Percentiles rank a stretch among this genome's conserved stretches.
phyloP scores from a whole-genome alignment of 2,113 vertebrate genomes.

The Bos indicus region DNA sequence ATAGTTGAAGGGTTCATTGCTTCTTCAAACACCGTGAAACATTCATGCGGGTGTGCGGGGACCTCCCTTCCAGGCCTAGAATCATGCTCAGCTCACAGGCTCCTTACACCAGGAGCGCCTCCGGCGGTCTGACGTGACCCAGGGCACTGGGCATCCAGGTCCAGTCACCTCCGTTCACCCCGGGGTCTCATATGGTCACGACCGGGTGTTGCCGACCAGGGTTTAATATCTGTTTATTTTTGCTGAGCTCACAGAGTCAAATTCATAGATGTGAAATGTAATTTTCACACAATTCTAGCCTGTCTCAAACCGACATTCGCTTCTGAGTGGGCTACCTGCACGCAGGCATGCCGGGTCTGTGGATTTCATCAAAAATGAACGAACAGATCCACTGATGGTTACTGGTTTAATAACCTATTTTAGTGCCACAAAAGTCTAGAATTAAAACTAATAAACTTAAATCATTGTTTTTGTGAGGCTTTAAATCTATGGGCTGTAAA shows the following conservation, averaged over 20 bases:
- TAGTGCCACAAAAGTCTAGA: conserved; percentile 6
- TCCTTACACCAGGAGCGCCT: background rate
- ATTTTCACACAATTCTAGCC: background rate
- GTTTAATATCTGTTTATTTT: background rate
- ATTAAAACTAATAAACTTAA: background rate
- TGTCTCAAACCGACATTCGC: background rate
- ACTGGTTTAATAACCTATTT: background rate
- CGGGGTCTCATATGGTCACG: fast-evolving
- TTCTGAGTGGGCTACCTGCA: background rate
- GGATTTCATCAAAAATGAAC: background rate
- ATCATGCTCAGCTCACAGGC: background rate
- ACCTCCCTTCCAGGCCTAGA: background rate
- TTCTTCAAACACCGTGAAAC: background rate
- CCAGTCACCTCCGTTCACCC: fast-evolving
- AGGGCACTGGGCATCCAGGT: background rate
- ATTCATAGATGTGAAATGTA: background rate
- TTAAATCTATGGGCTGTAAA: background rate
- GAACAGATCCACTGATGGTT: background rate
- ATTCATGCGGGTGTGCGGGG: background rate
- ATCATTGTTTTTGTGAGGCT: conserved; percentile 9
- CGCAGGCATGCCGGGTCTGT: fast-evolving
- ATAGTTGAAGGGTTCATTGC: background rate
- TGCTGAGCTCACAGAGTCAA: background rate
- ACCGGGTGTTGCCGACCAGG: background rate
- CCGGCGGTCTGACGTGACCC: fast-evolving